Base-by-base conservation (phyloP, 1,140 invertebrate species). In the Episyrphus balteatus region DNA sequence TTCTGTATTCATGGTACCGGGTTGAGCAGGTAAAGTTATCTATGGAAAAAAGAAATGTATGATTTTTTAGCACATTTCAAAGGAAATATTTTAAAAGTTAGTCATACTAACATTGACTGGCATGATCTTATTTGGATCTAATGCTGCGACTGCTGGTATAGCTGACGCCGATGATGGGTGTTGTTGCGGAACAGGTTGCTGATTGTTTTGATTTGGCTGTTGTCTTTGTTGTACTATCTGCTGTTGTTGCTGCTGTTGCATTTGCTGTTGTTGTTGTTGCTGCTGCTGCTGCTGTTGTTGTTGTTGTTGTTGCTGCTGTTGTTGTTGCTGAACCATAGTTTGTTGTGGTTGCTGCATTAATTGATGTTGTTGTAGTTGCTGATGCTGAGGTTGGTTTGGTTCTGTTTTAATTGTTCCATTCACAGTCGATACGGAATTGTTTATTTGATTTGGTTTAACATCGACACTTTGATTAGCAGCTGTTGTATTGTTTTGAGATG, bases 1-100 rank as follows among this genome's bases (percentile, higher is more conserved):
- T 55, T 78, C 77, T 48, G 77, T 76, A 44, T 80, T 81, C 12
- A 76, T 73, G 36, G 79, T 75, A 45, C 78, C 76, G 26, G 79
- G 73, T 51, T 82, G 81, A 38, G 82, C 78, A 33, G 86, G 86
- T 53, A 89, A 68, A 6, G 63, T 66, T 30, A 66, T 66, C 63
- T 66, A 30, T n/a, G n/a, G n/a, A n/a, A n/a, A 11, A 42, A 33
- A 33, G 12, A 33, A 33, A 33, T 33, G 7, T 33, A 8, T 33
- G 12, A 33, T 33, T n/a, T n/a, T n/a, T n/a, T n/a, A n/a, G n/a
- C n/a, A n/a, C 31, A 10, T 42, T 6, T 33, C 18, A 19, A 47
- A 39, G 31, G 6, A 45, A 14, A 44, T 44, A 32, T 32, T 32
- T 32, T 11, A 14, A 44, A 10, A 34, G n/a, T n/a, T 10, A 34